Base-by-base conservation (phyloP, 1,140 invertebrate genomes). In the Pachypeltis micranthus region DNA sequence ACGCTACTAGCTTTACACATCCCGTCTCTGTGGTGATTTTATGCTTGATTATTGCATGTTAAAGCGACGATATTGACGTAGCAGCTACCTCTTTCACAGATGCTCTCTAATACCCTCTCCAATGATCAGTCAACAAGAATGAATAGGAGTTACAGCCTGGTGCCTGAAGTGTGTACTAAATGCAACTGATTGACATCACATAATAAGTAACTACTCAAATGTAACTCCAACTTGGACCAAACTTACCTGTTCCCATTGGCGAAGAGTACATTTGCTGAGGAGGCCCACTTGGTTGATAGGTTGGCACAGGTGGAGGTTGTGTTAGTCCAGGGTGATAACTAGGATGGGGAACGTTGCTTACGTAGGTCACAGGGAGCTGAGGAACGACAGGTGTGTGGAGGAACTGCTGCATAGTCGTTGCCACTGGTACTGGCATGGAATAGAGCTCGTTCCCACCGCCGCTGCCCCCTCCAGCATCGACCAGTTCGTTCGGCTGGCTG, bases 341-440 rank as follows among this genome's bases (percentile, higher is more conserved):
- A 21, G 28, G 44, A 62, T 57, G n/a, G 2, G 21, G 23, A 24
- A 57, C 21, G 26, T 16, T 7, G 23, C 21, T 16, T 57, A 27
- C 19, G 12, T 2, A 47, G 24, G 24, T 23, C n/a, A n/a, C 44
- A 62, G 21, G 14, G n/a, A 62, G 31, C 1, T 47, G 29, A 56
- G 61, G 61, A 7, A 62, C 51, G 26, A 62, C 61, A n/a, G 44
- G 44, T 39, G 10, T 47, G 25, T 62, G 60, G 24, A 56, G 56
- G 12, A 62, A 39, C 28, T 62, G 61, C 19, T 55, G 61, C 31
- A 62, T 62, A 21, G 61, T 62, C 1, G 61, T 62, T n/a, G n/a
- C n/a, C 19, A 23, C 19, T 25, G 47, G n/a, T 28, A 62, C 61
- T 7, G 47, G 61, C 28, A 62, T 47, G 12, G 28, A 54, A 23